phyloP scores from a whole-genome alignment of 2,113 vertebrate species.

The Tupaia tana region DNA sequence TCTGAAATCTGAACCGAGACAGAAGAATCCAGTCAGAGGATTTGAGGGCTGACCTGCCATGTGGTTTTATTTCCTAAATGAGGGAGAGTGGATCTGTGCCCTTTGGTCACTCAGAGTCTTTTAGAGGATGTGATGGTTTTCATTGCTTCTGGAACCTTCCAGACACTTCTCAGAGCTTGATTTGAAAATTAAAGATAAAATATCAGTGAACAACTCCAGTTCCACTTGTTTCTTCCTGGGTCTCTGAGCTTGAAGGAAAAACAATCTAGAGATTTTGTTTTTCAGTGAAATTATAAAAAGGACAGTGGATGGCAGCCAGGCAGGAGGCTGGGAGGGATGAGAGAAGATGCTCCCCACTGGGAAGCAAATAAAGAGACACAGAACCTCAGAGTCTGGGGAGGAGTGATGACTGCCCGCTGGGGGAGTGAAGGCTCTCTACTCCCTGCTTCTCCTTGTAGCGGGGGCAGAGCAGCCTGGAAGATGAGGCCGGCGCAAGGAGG shows the following conservation, averaged over 20 bases:
- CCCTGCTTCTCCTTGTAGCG: not conserved
- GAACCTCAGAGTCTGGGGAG: not conserved
- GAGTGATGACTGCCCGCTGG: not conserved
- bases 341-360: slow-evolving; percentile 17
- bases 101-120: not conserved
- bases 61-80: not conserved
- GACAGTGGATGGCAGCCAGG: not conserved
- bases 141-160: not conserved
- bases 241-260: slow-evolving; percentile 29
- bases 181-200: not conserved
- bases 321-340: not conserved
- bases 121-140: not conserved
- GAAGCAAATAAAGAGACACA: slow-evolving; percentile 63
- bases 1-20: not conserved
- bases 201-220: not conserved
- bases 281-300: slow-evolving; percentile 67
- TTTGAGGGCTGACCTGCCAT: not conserved
- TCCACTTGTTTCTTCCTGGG: slow-evolving; percentile 1
- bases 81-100: not conserved
- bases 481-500: fast-evolving
- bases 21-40: not conserved
- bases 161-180: slow-evolving; percentile 12
- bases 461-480: not conserved
- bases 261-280: slow-evolving; percentile 50
- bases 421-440: not conserved